A percentile compares a stretch with the other conserved stretches of the same genome.
These are phyloP conservation scores for Diploscapter pachys DNA, from an alignment of 1,140 invertebrate species.

Conservation along the genomic window DNA sequence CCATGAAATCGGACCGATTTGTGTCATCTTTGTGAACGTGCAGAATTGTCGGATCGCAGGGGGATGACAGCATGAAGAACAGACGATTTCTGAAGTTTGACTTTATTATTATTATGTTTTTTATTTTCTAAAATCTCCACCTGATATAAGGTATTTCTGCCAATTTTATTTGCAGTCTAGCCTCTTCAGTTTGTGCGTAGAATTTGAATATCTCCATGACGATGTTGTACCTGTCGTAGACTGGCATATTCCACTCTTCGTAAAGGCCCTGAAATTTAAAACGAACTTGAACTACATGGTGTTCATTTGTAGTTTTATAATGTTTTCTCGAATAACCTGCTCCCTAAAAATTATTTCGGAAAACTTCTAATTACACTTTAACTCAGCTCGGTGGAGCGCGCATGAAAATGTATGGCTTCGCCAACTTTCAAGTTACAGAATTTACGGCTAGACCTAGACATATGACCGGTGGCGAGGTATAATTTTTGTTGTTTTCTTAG, in stretches of 20 bases:
- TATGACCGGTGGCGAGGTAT: too few species aligned
- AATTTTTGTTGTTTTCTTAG: too few species aligned
- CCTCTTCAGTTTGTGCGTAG: constrained; percentile 76
- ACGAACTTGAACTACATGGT: constrained; percentile 1
- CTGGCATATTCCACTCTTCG: constrained; percentile 64
- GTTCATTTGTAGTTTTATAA: constrained; percentile 2
- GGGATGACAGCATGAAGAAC: constrained; percentile 14
- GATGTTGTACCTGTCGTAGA: constrained; percentile 78
- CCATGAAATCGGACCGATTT: constrained; percentile 19
- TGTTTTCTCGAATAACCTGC: constrained; percentile 5
- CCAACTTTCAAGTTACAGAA: not conserved
- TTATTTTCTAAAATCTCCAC: constrained; percentile 16
- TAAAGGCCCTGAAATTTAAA: constrained; percentile 11
- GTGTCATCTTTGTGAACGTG: too few species aligned
- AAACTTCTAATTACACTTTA: not conserved
- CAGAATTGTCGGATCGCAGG: too few species aligned
- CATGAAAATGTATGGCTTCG: not conserved
- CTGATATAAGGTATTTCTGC: constrained; percentile 78
- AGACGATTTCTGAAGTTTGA: constrained; percentile 4
- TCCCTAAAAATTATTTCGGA: too few species aligned
- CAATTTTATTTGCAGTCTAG: constrained; percentile 79
- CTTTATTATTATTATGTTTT: constrained; percentile 8
- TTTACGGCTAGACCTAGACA: too few species aligned
- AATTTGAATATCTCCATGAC: constrained; percentile 79
- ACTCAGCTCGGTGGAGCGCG: not conserved